These are phyloP conservation scores for Saturnia pavonia DNA, from an alignment of 2,888 invertebrate genomes.

Conservation along the genomic window DNA sequence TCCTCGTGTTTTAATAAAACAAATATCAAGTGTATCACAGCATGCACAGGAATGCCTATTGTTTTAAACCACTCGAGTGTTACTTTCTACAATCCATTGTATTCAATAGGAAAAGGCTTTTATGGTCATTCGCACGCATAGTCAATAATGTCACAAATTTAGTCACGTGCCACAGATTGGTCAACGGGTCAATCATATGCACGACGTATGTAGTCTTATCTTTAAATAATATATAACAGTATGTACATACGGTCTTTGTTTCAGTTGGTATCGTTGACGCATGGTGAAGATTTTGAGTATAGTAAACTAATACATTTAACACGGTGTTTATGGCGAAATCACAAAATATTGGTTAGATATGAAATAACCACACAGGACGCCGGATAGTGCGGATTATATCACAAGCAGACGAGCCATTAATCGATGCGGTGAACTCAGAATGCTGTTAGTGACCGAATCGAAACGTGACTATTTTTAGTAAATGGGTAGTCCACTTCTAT, in stretches of 20 bases:
- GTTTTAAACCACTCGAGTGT: conserved; percentile 50
- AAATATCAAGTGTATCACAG: conserved; percentile 2
- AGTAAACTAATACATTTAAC: conserved; percentile 39
- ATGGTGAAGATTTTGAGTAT: conserved; percentile 54
- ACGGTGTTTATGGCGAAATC: conserved; percentile 50
- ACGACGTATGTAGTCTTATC: conserved; percentile 34
- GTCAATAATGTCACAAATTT: conserved; percentile 45
- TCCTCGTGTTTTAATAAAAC: conserved; percentile 7
- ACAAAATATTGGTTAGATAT: conserved; percentile 61
- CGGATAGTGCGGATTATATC: conserved; percentile 31
- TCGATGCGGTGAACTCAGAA: conserved; percentile 30
- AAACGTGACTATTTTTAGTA: conserved; percentile 50
- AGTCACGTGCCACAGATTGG: conserved; percentile 45
- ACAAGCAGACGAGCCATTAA: conserved; percentile 44
- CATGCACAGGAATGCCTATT: conserved; percentile 58
- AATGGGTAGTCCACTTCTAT: conserved; percentile 55
- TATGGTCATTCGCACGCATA: conserved; percentile 47
- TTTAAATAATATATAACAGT: conserved; percentile 34
- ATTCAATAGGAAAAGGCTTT: conserved; percentile 46
- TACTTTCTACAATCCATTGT: conserved; percentile 66
- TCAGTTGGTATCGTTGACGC: conserved; percentile 78
- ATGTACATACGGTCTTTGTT: conserved; percentile 75
- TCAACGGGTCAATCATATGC: conserved; percentile 44
- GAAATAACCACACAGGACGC: conserved; percentile 58
- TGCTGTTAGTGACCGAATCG: conserved; percentile 42